These are phyloP conservation scores for Papio anubis DNA, from an alignment of 2,113 vertebrate genomes.

Conservation along the genomic window DNA sequence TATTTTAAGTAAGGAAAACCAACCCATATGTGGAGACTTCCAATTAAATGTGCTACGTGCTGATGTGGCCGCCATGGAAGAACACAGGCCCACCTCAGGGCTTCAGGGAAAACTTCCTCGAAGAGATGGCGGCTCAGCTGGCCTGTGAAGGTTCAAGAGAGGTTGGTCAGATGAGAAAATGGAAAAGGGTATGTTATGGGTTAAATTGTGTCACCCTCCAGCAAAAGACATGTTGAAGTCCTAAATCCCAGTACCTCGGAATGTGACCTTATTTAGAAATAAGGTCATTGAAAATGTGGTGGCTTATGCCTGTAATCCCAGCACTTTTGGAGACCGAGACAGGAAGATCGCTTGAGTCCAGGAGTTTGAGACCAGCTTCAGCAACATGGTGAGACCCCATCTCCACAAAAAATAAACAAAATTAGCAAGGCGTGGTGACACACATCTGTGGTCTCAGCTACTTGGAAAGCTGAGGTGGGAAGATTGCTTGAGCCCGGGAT, in stretches of 20 bases:
- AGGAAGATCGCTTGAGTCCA: too few relatives aligned
- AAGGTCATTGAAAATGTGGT: neutral
- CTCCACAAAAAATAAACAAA: too few relatives aligned
- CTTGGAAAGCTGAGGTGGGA: too few relatives aligned
- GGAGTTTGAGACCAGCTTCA: too few relatives aligned
- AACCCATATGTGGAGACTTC: neutral
- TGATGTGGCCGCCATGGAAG: neutral
- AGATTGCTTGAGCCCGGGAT: too few relatives aligned
- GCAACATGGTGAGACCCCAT: too few relatives aligned
- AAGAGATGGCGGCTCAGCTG: neutral
- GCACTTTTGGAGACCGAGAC: too few relatives aligned
- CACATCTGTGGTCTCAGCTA: too few relatives aligned
- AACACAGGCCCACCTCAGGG: neutral
- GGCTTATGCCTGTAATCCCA: too few relatives aligned
- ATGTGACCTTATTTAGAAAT: neutral
- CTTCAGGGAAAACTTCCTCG: neutral
- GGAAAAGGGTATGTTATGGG: neutral
- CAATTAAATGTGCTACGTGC: accelerated
- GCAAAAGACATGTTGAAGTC: neutral
- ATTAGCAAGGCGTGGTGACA: too few relatives aligned
- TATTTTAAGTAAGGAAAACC: neutral
- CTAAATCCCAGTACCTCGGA: neutral
- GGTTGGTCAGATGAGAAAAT: neutral
- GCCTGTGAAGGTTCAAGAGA: neutral
- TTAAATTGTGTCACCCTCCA: neutral